Evolutionary conservation across 92 coral and sea anemone genomes (phyloP).

Genomic region (Paramuricea clavata): DNA sequence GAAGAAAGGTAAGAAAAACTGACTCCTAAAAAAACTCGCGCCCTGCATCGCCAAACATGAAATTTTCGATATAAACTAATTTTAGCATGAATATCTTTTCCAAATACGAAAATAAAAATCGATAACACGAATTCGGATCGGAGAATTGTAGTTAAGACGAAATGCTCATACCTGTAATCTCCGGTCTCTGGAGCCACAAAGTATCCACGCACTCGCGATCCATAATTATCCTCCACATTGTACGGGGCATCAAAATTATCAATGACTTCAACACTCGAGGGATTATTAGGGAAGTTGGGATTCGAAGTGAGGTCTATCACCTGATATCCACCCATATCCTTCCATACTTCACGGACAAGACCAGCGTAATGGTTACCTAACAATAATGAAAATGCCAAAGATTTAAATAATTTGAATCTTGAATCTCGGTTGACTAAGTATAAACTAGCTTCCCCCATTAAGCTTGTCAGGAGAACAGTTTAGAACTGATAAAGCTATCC

Average conservation of each 20-base stretch:
- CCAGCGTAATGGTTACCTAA: slow-evolving; percentile 96
- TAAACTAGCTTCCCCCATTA: too few relatives aligned
- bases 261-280: slow-evolving; percentile 94
- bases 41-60: too few relatives aligned
- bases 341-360: slow-evolving; percentile 96
- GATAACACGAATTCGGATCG: too few relatives aligned
- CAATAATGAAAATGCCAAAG: not conserved
- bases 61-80: too few relatives aligned
- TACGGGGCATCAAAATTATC: slow-evolving; percentile 99
- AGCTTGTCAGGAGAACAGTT: too few relatives aligned
- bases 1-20: too few relatives aligned
- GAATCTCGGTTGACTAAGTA: too few relatives aligned
- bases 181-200: slow-evolving; percentile 97
- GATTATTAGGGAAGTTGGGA: slow-evolving; percentile 97
- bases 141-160: too few relatives aligned
- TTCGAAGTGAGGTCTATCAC: slow-evolving; percentile 93
- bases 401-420: not conserved
- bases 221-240: slow-evolving; percentile 94
- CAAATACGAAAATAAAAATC: too few relatives aligned
- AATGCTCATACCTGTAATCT: slow-evolving; percentile 75
- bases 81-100: too few relatives aligned
- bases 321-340: slow-evolving; percentile 92
- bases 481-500: too few relatives aligned
- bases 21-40: too few relatives aligned
- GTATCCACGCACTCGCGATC: slow-evolving; percentile 91